Base-by-base conservation (phyloP, 2,113 vertebrate species). In the Pterocles burchelli region DNA sequence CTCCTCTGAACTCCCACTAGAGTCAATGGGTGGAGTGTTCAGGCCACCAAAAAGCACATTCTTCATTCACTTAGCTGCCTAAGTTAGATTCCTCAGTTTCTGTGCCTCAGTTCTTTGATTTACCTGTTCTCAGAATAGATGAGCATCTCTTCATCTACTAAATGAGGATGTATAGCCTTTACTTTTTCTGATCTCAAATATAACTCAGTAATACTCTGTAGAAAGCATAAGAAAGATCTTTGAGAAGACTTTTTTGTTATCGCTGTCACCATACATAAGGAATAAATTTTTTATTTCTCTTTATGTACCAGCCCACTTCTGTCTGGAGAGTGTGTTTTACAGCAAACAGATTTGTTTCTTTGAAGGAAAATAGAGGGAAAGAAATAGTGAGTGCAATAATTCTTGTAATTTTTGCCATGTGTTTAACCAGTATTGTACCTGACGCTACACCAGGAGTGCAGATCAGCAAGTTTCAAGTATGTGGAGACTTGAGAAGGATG, bases 1-100 rank as follows among this genome's bases (percentile, higher is more conserved):
- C 68, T 86, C 75, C 55, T 31, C 83, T 55, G 90, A 92, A 79
- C 68, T 86, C 83, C 59, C 92, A 67, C 79, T 94, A 46, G 36
- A 83, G 75, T 20, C 51, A 41, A 21, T 36, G 59, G 67, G 65
- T 17, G 19, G 33, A 57, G 24, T 9, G 17, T 11, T 22, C 28
- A 49, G 26, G 19, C 11, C 13, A 45, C 41, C 57, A 41, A 57
- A 74, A 72, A 45, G 4, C 33, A 43, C 26, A 19, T 82, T 82
- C 45, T 71, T 71, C 5, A 26, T 58, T 70, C 0, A 3, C 15
- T 57, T 61, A 29, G 6, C 29, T 93, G 54, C 45, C 49, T 82
- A 61, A 70, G 85, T 85, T 24, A 63, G 36, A 51, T 70, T 72
- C 13, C 33, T 67, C 34, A n/a, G 20, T 80, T 90, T 76, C 49